Percentiles rank a stretch among this genome's conserved stretches.
phyloP scores from a whole-genome alignment of 2,113 vertebrate genomes.

The Podarcis raffonei region DNA sequence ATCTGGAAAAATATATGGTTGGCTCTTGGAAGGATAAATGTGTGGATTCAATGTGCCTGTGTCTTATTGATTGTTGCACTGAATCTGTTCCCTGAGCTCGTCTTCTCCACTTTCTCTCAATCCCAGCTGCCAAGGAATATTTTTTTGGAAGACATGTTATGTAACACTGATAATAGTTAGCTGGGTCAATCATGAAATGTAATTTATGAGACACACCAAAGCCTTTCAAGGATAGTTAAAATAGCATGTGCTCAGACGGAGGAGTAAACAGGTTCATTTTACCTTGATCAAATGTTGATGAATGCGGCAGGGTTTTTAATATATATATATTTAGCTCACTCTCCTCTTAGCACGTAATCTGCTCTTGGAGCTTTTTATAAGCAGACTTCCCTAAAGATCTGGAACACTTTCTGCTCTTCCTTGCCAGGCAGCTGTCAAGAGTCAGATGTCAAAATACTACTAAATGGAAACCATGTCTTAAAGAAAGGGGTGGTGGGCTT shows the following conservation, averaged over 20 bases:
- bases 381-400: constrained; percentile 62
- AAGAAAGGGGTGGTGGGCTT: not conserved
- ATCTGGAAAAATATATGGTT: not conserved
- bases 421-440: constrained; percentile 56
- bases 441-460: constrained; percentile 49
- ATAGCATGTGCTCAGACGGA: constrained; percentile 51
- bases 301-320: constrained; percentile 57
- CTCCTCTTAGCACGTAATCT: constrained; percentile 65
- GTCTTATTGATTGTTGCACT: constrained; percentile 31
- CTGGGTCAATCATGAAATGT: constrained; percentile 43
- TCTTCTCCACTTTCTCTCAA: constrained; percentile 32
- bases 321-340: constrained; percentile 64
- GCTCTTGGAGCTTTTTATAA: constrained; percentile 68
- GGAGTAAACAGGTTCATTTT: constrained; percentile 68
- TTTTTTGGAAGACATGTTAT: constrained; percentile 57
- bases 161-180: constrained; percentile 52
- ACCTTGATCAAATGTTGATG: constrained; percentile 56
- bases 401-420: constrained; percentile 59
- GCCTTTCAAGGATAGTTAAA: constrained; percentile 53
- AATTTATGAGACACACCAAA: constrained; percentile 35
- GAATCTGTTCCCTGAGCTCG: constrained; percentile 49
- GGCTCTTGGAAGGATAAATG: not conserved
- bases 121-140: constrained; percentile 61
- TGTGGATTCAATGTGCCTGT: constrained; percentile 44
- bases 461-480: constrained; percentile 44